These are phyloP conservation scores for Sylvicola fuscatus DNA, from an alignment of 2,888 invertebrate genomes.

Conservation along the genomic window DNA sequence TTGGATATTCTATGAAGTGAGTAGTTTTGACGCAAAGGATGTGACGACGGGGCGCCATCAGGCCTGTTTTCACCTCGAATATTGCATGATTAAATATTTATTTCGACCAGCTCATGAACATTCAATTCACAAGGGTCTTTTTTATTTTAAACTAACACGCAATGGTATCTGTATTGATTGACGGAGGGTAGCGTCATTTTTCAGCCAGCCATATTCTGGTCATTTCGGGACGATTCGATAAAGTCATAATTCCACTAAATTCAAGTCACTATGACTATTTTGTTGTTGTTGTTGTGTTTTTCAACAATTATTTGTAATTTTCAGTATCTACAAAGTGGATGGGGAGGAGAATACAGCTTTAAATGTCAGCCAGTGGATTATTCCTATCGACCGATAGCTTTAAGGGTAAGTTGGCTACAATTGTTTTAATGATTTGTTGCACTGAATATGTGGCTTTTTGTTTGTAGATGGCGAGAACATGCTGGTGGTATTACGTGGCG, in stretches of 20 bases:
- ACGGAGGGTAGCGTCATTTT: no score
- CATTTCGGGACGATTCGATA: no score
- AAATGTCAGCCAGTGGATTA: constrained; percentile 80
- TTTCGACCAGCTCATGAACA: no score
- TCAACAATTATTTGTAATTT: constrained; percentile 6
- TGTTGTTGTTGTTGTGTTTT: constrained; percentile 1
- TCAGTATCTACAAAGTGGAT: constrained; percentile 45
- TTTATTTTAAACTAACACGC: no score
- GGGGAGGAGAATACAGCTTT: constrained; percentile 62
- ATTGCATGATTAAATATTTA: no score
- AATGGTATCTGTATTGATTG: no score
- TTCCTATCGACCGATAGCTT: constrained; percentile 44
- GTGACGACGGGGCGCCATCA: no score
- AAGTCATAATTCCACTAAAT: no score
- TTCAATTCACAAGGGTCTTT: no score
- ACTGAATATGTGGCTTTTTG: constrained; percentile 10
- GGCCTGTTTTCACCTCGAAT: no score
- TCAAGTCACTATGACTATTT: constrained; percentile 5
- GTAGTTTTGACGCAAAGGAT: constrained; percentile 13
- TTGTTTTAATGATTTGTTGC: constrained; percentile 3
- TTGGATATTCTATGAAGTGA: constrained; percentile 85
- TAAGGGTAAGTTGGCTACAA: constrained; percentile 45
- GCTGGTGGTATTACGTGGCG: constrained; percentile 95
- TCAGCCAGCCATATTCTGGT: no score
- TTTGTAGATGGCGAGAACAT: constrained; percentile 68